phyloP scores from a whole-genome alignment of 2,888 invertebrate species.

The Lissonota sp. region DNA sequence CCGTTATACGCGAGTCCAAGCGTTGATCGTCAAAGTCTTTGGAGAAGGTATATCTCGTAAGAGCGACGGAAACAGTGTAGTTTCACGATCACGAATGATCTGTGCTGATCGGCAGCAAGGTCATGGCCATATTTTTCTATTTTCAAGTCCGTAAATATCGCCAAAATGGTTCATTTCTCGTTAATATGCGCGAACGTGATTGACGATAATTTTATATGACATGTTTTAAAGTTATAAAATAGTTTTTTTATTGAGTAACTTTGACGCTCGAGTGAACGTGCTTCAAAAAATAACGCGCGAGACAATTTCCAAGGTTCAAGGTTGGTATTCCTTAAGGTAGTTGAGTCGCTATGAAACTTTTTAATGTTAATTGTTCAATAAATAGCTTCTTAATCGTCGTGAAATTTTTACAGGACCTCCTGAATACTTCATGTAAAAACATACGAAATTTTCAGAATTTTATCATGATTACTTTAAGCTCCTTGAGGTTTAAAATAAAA shows the following conservation, averaged over 20 bases:
- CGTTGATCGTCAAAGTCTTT: conserved; percentile 58
- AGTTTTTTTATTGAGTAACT: background rate
- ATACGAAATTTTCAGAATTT: too few relatives aligned
- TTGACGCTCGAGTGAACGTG: background rate
- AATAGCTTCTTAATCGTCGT: too few relatives aligned
- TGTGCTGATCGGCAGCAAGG: conserved; percentile 6
- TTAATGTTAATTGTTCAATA: too few relatives aligned
- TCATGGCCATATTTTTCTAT: too few relatives aligned
- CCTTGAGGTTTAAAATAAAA: too few relatives aligned
- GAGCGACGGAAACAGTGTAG: too few relatives aligned
- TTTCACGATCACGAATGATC: conserved; percentile 72
- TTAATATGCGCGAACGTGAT: background rate
- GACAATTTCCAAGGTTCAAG: background rate
- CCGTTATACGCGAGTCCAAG: conserved; percentile 77
- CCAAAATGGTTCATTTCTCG: too few relatives aligned
- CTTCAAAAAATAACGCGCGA: background rate
- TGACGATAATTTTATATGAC: conserved; percentile 1
- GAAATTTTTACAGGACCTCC: too few relatives aligned
- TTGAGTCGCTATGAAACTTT: too few relatives aligned
- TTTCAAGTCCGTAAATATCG: too few relatives aligned
- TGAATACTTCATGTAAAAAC: too few relatives aligned
- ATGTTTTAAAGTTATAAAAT: background rate
- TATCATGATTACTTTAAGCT: too few relatives aligned
- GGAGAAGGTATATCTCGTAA: conserved; percentile 64
- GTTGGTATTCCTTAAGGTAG: background rate